Evolutionary conservation across 1,140 invertebrate genomes (phyloP).

Genomic region (Drosophila carrolli): DNA sequence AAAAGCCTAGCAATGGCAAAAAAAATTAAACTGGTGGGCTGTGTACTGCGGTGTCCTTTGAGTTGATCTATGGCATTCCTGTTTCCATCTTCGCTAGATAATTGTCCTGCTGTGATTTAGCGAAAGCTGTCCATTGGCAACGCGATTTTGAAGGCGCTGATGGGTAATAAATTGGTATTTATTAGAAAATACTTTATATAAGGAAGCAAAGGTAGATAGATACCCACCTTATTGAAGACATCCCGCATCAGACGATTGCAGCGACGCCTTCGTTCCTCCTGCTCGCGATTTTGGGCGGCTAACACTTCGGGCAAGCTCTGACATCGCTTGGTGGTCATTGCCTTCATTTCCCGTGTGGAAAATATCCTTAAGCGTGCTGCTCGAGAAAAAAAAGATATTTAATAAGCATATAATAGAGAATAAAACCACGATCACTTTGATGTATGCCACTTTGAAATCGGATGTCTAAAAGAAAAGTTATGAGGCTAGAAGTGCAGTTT

Average conservation of each 20-base stretch:
- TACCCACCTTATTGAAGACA: constrained; percentile 72
- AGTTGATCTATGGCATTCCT: background rate
- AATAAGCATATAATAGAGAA: too few relatives aligned
- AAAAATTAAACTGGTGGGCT: background rate
- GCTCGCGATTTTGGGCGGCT: constrained; percentile 44
- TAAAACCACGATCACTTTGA: too few relatives aligned
- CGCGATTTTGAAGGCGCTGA: constrained; percentile 76
- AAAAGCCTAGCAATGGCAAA: constrained; percentile 3
- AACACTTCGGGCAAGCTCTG: constrained; percentile 70
- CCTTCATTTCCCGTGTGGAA: constrained; percentile 77
- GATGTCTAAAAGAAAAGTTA: too few relatives aligned
- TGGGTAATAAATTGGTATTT: background rate
- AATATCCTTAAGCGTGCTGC: constrained; percentile 69
- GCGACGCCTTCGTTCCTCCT: constrained; percentile 64
- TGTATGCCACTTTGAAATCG: too few relatives aligned
- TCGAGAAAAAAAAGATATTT: background rate
- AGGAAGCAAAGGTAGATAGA: too few relatives aligned
- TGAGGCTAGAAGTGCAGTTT: too few relatives aligned
- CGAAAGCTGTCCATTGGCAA: constrained; percentile 67
- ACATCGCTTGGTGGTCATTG: constrained; percentile 71
- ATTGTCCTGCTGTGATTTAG: constrained; percentile 76
- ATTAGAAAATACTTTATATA: background rate
- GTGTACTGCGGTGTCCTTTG: constrained; percentile 8
- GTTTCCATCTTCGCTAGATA: constrained; percentile 46
- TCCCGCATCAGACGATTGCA: constrained; percentile 75